These are phyloP conservation scores for Antechinus flavipes DNA, from an alignment of 2,113 vertebrate species.

Conservation along the genomic window DNA sequence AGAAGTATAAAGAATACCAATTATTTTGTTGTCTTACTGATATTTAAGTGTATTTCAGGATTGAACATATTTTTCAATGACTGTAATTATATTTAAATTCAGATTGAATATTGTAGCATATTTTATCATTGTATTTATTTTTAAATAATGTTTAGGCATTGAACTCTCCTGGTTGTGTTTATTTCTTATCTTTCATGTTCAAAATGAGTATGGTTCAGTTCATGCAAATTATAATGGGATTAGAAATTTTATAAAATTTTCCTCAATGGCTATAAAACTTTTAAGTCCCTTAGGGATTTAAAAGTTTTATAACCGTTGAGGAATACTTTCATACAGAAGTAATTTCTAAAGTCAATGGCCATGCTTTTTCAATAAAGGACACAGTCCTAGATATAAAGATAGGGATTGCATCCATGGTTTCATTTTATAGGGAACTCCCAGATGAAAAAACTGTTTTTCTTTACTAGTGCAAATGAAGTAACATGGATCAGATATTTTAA, in stretches of 20 bases:
- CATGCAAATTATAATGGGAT: conserved; percentile 65
- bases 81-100: conserved; percentile 75
- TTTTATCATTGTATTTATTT: conserved; percentile 74
- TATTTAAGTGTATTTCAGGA: conserved; percentile 67
- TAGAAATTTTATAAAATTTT: conserved; percentile 24
- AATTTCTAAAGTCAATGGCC: not conserved
- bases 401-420: not conserved
- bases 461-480: not conserved
- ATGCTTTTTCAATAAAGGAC: conserved; percentile 72
- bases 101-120: conserved; percentile 49
- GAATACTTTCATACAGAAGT: not conserved
- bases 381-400: conserved; percentile 13
- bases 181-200: conserved; percentile 64
- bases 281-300: too few species aligned
- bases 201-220: conserved; percentile 59
- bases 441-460: not conserved
- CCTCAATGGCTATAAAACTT: conserved; percentile 26
- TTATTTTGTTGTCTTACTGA: conserved; percentile 59
- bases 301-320: too few species aligned
- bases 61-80: conserved; percentile 56
- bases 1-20: conserved; percentile 56
- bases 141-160: conserved; percentile 54
- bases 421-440: conserved; percentile 29
- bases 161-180: conserved; percentile 42
- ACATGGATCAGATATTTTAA: not conserved